These are phyloP conservation scores for Hydropotes inermis DNA, from an alignment of 2,113 vertebrate genomes.

Conservation along the genomic window DNA sequence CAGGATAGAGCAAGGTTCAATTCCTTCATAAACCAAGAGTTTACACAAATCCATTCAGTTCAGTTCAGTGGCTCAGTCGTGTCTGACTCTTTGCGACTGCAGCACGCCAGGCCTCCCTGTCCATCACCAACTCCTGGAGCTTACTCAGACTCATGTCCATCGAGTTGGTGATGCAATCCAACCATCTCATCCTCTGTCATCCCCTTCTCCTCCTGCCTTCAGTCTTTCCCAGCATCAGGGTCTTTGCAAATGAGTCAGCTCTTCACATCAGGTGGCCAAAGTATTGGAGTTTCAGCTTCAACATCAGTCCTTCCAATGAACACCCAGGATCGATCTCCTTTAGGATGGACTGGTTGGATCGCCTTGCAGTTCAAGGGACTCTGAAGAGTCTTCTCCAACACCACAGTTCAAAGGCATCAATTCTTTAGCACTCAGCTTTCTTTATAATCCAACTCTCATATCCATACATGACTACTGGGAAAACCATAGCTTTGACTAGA, in stretches of 20 bases:
- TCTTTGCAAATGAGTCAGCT: not conserved
- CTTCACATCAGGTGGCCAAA: not conserved
- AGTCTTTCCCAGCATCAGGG: not conserved
- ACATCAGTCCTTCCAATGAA: not conserved
- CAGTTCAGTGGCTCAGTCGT: not conserved
- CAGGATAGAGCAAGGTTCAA: not conserved
- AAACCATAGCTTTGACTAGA: not conserved
- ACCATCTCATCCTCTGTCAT: not conserved
- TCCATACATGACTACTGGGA: not conserved
- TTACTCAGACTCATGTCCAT: not conserved
- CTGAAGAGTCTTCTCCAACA: not conserved
- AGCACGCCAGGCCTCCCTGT: not conserved
- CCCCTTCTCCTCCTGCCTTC: not conserved
- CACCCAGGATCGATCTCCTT: not conserved
- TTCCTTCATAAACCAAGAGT: not conserved
- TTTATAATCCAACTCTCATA: not conserved
- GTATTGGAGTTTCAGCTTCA: not conserved
- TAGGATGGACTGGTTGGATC: not conserved
- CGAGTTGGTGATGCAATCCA: not conserved
- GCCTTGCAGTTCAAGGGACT: not conserved
- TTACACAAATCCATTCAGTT: rapidly evolving
- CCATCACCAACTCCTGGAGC: not conserved
- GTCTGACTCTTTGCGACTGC: not conserved
- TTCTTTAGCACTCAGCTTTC: not conserved
- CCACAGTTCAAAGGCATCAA: not conserved